phyloP scores from a whole-genome alignment of 2,113 vertebrate species.

The Eira barbara region DNA sequence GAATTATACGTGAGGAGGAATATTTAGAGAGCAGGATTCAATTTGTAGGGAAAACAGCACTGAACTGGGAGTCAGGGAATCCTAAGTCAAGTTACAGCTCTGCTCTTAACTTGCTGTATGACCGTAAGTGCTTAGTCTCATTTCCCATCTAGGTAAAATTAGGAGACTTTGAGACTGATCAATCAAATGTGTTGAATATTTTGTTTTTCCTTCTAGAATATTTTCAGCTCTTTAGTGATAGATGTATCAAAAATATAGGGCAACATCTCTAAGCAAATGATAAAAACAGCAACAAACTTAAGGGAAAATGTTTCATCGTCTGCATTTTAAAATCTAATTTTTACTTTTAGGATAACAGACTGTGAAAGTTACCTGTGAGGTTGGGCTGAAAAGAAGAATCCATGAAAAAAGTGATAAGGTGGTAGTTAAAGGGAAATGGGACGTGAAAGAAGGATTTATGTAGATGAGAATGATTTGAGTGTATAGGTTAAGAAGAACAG shows the following conservation, averaged over 20 bases:
- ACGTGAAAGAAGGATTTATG: not conserved
- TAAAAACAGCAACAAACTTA: not conserved
- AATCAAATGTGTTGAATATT: not conserved
- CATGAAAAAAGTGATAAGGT: not conserved
- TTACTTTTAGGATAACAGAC: constrained; percentile 36
- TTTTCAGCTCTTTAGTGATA: not conserved
- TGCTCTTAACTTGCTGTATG: not conserved
- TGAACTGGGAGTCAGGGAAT: not conserved
- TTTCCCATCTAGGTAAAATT: not conserved
- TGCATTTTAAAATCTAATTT: constrained; percentile 55
- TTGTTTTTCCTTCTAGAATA: not conserved
- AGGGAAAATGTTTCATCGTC: constrained; percentile 25
- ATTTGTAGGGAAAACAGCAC: not conserved
- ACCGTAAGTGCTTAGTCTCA: not conserved
- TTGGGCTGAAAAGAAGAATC: not conserved
- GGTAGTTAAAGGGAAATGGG: not conserved
- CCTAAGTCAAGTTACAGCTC: not conserved
- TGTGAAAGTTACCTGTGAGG: not conserved
- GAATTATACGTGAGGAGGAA: not conserved
- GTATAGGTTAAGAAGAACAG: not conserved
- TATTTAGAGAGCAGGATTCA: not conserved
- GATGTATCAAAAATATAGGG: constrained; percentile 24
- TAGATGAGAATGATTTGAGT: not conserved
- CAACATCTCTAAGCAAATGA: constrained; percentile 41
- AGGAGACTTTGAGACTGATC: not conserved